Evolutionary conservation across 2,888 invertebrate species (phyloP).

Genomic region (Phlogophora meticulosa): DNA sequence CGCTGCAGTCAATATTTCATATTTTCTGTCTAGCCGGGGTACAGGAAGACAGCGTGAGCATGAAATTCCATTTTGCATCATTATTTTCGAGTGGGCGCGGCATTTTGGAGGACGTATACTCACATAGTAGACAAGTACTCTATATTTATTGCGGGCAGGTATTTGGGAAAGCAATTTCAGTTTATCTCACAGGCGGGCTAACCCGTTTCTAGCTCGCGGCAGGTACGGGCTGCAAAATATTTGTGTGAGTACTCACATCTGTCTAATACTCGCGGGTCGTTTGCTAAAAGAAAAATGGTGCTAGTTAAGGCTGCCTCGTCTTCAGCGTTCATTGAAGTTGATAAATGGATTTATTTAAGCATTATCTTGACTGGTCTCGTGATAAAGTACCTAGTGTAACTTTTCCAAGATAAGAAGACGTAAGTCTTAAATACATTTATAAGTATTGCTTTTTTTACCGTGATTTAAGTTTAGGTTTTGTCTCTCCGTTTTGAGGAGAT

Average conservation of each 20-base stretch:
- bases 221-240: conserved; percentile 31
- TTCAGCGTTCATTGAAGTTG: conserved; percentile 24
- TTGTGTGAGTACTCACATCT: conserved; percentile 15
- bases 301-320: conserved; percentile 8
- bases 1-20: conserved; percentile 77
- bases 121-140: conserved; percentile 44
- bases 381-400: conserved; percentile 12
- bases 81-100: conserved; percentile 83
- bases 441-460: conserved; percentile 2
- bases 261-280: conserved; percentile 17
- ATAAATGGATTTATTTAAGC: conserved; percentile 42
- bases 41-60: conserved; percentile 66
- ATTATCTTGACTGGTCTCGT: conserved; percentile 15
- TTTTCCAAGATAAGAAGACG: conserved; percentile 11
- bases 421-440: conserved; percentile 17
- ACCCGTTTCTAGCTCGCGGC: conserved; percentile 23
- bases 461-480: conserved; percentile 2
- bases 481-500: not conserved
- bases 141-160: conserved; percentile 68
- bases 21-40: conserved; percentile 66
- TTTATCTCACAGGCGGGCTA: conserved; percentile 48
- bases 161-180: conserved; percentile 69
- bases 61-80: conserved; percentile 83
- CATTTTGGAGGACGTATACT: conserved; percentile 67
- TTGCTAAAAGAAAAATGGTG: conserved; percentile 34